These are phyloP conservation scores for Pachymerium ferrugineum DNA, from an alignment of 2,888 invertebrate species.

Conservation along the genomic window DNA sequence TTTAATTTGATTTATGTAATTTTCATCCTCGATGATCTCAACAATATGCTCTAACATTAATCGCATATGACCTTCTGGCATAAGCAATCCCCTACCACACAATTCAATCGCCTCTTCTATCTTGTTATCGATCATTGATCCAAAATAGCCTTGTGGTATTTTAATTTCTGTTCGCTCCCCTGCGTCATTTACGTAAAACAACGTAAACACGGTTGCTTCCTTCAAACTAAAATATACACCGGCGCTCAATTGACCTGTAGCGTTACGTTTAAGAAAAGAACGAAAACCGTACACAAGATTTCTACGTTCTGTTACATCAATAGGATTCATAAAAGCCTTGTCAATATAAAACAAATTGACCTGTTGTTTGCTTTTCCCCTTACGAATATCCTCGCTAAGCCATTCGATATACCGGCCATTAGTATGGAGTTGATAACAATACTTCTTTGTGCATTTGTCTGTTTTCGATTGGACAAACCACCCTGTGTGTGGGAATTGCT, in stretches of 20 bases:
- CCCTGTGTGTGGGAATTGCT: constrained; percentile 77
- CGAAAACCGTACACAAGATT: constrained; percentile 77
- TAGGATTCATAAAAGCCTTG: constrained; percentile 55
- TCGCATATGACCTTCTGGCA: constrained; percentile 60
- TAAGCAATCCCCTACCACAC: constrained; percentile 68
- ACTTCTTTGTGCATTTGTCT: constrained; percentile 69
- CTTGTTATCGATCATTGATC: constrained; percentile 43
- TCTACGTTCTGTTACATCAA: constrained; percentile 80
- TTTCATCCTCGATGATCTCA: constrained; percentile 61
- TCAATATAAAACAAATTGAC: constrained; percentile 69
- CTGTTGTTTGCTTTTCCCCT: constrained; percentile 54
- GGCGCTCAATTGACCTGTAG: constrained; percentile 73
- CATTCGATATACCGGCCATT: constrained; percentile 73
- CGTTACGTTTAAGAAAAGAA: constrained; percentile 67
- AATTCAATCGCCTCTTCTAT: constrained; percentile 50
- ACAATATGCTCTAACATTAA: constrained; percentile 61
- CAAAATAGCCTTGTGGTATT: not conserved
- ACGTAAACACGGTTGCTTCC: constrained; percentile 55
- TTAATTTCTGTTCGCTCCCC: not conserved
- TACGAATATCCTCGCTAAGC: constrained; percentile 67
- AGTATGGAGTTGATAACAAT: constrained; percentile 68
- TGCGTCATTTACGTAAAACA: constrained; percentile 57
- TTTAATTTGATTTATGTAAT: constrained; percentile 68
- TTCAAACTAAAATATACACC: constrained; percentile 79
- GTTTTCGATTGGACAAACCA: constrained; percentile 60